Evolutionary conservation across 2,888 invertebrate genomes (phyloP).

Genomic region (Melieria picta): DNA sequence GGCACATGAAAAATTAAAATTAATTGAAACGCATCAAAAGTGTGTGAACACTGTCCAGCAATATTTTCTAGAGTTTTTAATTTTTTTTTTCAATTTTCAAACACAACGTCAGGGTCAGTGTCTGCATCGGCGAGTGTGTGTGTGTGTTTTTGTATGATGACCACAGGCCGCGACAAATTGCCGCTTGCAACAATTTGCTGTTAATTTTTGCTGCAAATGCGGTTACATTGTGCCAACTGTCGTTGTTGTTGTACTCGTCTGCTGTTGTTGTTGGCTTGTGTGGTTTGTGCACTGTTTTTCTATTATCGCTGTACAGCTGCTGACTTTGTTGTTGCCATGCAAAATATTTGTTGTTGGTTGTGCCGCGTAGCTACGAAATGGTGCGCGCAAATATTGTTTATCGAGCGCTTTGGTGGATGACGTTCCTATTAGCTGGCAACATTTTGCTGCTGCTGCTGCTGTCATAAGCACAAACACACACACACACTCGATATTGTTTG

Average conservation of each 20-base stretch:
- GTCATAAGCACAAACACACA: constrained; percentile 3
- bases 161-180: constrained; percentile 19
- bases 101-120: too few relatives aligned
- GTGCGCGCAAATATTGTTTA: constrained; percentile 26
- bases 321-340: background rate
- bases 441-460: background rate
- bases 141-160: constrained; percentile 14
- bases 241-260: background rate
- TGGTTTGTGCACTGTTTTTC: constrained; percentile 13
- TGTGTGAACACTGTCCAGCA: background rate
- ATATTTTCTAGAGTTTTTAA: too few relatives aligned
- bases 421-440: too few relatives aligned
- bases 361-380: background rate
- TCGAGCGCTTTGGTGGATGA: background rate
- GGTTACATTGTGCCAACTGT: constrained; percentile 12
- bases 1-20: constrained; percentile 14
- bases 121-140: background rate
- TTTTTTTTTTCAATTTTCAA: too few relatives aligned
- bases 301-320: constrained; percentile 18
- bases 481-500: too few relatives aligned
- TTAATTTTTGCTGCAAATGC: constrained; percentile 28
- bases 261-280: background rate
- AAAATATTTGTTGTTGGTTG: constrained; percentile 12
- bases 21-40: constrained; percentile 22
- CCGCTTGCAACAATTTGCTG: constrained; percentile 25